Evolutionary conservation across 2,797 vertebrate genomes (phyloP).

Genomic region (Astyanax mexicanus): DNA sequence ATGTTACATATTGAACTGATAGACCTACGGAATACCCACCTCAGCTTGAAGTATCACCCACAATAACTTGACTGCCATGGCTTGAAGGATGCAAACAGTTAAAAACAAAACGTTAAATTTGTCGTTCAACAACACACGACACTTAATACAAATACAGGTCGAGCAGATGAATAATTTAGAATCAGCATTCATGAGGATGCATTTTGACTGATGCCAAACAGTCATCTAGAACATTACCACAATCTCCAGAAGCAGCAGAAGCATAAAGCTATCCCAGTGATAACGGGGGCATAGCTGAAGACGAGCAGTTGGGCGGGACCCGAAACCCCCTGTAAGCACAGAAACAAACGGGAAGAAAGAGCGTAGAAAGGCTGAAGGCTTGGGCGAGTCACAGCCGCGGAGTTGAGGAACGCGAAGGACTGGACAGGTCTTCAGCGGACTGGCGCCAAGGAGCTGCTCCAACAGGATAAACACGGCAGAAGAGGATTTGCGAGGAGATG

Average conservation of each 20-base stretch:
- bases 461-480: constrained; percentile 73
- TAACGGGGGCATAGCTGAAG: background rate
- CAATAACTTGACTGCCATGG: no score
- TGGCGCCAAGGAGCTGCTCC: constrained; percentile 83
- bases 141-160: no score
- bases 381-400: constrained; percentile 61
- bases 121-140: background rate
- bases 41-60: background rate
- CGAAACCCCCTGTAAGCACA: background rate
- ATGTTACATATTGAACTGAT: no score
- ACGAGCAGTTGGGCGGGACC: constrained; percentile 2
- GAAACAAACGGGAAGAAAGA: constrained; percentile 6
- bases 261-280: background rate
- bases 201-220: background rate
- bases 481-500: constrained; percentile 36
- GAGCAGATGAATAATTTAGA: background rate
- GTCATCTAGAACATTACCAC: background rate
- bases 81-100: background rate
- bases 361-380: constrained; percentile 42
- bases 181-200: background rate
- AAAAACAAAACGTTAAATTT: background rate
- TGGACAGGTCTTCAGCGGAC: constrained; percentile 80
- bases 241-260: background rate
- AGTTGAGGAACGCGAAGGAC: constrained; percentile 77
- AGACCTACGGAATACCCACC: no score